Evolutionary conservation across 1,140 invertebrate species (phyloP), one percentile per base, ranked within the genome.

Genomic region (Zaprionus camerounensis): DNA sequence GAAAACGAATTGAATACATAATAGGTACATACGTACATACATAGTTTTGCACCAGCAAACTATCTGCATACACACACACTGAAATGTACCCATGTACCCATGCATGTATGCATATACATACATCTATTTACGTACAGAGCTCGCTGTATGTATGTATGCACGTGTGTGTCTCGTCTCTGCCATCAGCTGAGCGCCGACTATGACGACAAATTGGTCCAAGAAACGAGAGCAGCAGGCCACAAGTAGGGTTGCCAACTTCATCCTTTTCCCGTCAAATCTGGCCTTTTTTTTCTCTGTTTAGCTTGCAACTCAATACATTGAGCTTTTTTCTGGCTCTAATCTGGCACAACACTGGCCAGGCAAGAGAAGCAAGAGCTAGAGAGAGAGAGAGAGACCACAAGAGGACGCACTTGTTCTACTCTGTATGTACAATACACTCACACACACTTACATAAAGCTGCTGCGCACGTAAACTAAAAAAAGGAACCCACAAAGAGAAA

Each of bases 131-230:
- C 66, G 49, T 49, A 53, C 41, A 53, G 44, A 63, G 26, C 41
- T 46, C 46, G 53, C 49, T 26, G 41, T 62, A 9, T 31, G 6
- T 31, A 31, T 31, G 28, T 31, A 17, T 20, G 41, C n/a, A 17
- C 17, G 41, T 46, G 2, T 46, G n/a, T 46, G 62, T 62, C 62
- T 71, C 56, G 57, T 68, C 46, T 46, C 64, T 22, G 64, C 57
- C 57, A 73, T 55, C 71, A 74, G 71, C 71, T 74, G 71, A 61
- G 71, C 56, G 71, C 57, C 22, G 36, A 69, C 71, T 62, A 74
- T 73, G 71, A 73, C 71, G 71, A 73, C 63, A 73, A 73, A 73
- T 41, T 73, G 63, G 6, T 68, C 49, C 65, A 20, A 62, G 66
- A 61, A 69, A 75, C 20, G 71, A 73, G 64, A 67, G 71, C 64